Conservation (phyloP, 2,888 invertebrate species). For the Eupithecia pulchellata region DNA sequence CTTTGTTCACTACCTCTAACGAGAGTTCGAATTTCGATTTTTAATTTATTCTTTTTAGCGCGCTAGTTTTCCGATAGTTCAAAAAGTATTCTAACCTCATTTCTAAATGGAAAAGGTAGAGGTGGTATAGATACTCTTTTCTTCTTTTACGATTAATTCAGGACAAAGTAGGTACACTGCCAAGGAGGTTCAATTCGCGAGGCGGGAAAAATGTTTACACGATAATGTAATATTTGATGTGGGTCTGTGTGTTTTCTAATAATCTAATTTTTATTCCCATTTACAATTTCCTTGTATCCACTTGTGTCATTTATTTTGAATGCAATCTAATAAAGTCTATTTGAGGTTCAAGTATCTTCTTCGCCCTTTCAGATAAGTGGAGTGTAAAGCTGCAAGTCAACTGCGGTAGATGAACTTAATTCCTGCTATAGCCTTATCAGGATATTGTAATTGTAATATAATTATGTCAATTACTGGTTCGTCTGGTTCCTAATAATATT, state of each 20-base stretch:
- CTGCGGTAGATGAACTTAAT: not conserved
- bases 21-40: conserved; percentile 7
- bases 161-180: not conserved
- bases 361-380: not conserved
- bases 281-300: not conserved
- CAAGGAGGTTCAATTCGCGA: not conserved
- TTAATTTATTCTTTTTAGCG: conserved; percentile 1
- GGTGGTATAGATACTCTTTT: not conserved
- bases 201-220: not conserved
- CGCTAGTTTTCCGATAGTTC: conserved; percentile 3
- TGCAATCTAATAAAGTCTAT: not conserved
- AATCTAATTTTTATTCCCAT: not conserved
- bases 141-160: not conserved
- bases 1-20: conserved; percentile 28
- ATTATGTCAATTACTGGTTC: no score
- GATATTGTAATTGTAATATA: no score
- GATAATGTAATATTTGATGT: not conserved
- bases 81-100: not conserved
- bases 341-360: not conserved
- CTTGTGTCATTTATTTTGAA: not conserved
- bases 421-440: no score
- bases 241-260: no score
- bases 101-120: not conserved
- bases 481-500: no score
- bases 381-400: not conserved